Conservation (phyloP, 2,797 vertebrate species). For the Coluber constrictor region DNA sequence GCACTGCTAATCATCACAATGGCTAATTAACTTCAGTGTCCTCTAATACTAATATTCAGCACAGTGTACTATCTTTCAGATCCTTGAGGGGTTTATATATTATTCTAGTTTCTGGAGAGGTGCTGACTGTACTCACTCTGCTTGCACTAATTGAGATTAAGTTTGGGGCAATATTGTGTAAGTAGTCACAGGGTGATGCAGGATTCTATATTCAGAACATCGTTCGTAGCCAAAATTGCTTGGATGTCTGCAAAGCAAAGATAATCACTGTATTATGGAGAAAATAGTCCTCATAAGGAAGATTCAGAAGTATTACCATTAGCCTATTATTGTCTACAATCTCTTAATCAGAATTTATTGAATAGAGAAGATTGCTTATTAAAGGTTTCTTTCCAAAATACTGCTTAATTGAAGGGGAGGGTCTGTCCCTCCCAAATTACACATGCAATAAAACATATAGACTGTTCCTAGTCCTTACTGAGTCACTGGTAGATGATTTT, state of each 20-base stretch:
- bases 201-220: not conserved
- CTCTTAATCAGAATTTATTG: not conserved
- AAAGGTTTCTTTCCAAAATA: not conserved
- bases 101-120: not conserved
- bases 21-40: not conserved
- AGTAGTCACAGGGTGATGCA: not conserved
- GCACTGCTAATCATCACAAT: not conserved
- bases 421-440: not conserved
- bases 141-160: not conserved
- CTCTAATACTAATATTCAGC: rapidly evolving
- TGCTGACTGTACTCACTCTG: not conserved
- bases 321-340: not conserved
- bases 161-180: not conserved
- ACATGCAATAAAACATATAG: not conserved
- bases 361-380: not conserved
- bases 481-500: not conserved
- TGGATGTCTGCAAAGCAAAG: not conserved
- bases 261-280: too few relatives aligned
- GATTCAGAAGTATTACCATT: not conserved
- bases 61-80: not conserved
- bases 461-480: not conserved
- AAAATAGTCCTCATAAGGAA: not conserved
- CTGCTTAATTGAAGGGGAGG: not conserved
- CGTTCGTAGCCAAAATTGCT: not conserved
- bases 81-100: not conserved